Evolutionary conservation across 2,113 vertebrate species (phyloP).

Genomic region (Mesocricetus auratus): DNA sequence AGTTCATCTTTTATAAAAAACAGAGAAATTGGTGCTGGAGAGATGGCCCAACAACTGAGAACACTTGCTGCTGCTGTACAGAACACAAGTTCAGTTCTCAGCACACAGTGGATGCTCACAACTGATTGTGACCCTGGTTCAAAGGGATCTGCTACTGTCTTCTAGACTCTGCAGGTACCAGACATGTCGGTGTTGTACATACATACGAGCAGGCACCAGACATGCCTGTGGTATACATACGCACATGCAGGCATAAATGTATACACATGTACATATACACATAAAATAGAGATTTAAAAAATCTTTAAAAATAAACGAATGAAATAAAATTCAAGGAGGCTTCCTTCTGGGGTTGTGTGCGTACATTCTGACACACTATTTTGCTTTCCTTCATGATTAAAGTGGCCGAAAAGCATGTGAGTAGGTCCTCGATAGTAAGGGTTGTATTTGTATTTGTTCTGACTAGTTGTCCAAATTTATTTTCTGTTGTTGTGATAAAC

Average conservation of each 20-base stretch:
- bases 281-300: not conserved
- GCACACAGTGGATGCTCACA: not conserved
- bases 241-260: not conserved
- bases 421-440: not conserved
- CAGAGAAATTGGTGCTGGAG: not conserved
- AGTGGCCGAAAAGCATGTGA: not conserved
- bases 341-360: not conserved
- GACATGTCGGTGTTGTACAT: rapidly evolving
- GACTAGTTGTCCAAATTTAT: not conserved
- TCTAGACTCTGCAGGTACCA: no score
- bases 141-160: not conserved
- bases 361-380: not conserved
- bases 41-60: not conserved
- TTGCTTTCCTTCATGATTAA: slow-evolving; percentile 15
- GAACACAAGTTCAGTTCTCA: not conserved
- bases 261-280: not conserved
- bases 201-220: no score
- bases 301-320: not conserved
- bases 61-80: not conserved
- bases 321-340: not conserved
- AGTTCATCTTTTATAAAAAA: slow-evolving; percentile 3
- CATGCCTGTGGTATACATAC: not conserved
- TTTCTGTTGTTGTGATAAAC: not conserved
- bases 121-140: not conserved
- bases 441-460: not conserved